These are phyloP conservation scores for Neoscelio sp. DNA, from an alignment of 2,888 invertebrate species.

Conservation along the genomic window DNA sequence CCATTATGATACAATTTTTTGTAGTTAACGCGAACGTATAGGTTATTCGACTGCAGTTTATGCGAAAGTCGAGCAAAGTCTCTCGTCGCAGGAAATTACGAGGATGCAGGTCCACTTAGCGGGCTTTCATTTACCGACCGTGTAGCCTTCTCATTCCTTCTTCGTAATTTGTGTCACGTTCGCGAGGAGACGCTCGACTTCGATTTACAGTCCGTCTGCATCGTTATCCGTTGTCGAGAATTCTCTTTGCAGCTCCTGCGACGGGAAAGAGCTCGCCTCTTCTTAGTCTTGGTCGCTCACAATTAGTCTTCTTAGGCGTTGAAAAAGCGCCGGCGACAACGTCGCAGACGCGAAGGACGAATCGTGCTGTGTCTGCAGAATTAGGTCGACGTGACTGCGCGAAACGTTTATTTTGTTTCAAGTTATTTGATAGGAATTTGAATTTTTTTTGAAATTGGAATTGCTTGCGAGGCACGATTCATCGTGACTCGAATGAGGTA, in stretches of 20 bases:
- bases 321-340: slow-evolving; percentile 54
- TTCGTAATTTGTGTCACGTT: slow-evolving; percentile 63
- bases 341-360: slow-evolving; percentile 30
- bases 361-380: slow-evolving; percentile 46
- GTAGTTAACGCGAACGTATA: neutral
- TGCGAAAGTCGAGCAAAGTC: slow-evolving; percentile 56
- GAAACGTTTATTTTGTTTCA: slow-evolving; percentile 12
- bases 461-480: slow-evolving; percentile 1
- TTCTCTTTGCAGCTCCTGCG: slow-evolving; percentile 41
- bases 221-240: slow-evolving; percentile 70
- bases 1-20: too few relatives aligned
- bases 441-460: slow-evolving; percentile 14
- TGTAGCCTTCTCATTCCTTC: slow-evolving; percentile 28
- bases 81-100: slow-evolving; percentile 66
- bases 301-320: slow-evolving; percentile 42
- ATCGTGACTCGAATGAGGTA: too few relatives aligned
- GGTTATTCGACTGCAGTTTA: too few relatives aligned
- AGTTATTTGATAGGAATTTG: slow-evolving; percentile 14
- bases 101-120: slow-evolving; percentile 45
- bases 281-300: slow-evolving; percentile 1
- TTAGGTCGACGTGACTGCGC: slow-evolving; percentile 34
- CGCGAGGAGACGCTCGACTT: slow-evolving; percentile 45
- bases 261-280: slow-evolving; percentile 11
- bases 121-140: slow-evolving; percentile 45
- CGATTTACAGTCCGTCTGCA: slow-evolving; percentile 53